Conservation (phyloP, 1,140 invertebrate genomes). For the Zaprionus ghesquierei region DNA sequence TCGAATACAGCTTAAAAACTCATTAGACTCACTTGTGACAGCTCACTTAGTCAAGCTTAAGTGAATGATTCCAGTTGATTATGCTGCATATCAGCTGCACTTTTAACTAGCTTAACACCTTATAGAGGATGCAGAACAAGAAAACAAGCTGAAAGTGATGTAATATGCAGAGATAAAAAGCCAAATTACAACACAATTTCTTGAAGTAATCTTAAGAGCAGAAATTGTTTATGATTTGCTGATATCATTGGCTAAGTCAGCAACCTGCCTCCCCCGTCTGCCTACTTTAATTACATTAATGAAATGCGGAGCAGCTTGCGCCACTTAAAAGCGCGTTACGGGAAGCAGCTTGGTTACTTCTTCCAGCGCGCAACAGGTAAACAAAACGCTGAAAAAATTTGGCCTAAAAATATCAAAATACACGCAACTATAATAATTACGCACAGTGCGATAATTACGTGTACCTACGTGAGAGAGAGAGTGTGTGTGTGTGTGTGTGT, state of each 20-base stretch:
- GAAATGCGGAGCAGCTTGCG: not conserved
- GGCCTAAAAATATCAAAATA: conserved; percentile 54
- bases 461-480: not conserved
- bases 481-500: not conserved
- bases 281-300: not conserved
- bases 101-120: conserved; percentile 2
- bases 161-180: not conserved
- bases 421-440: conserved; percentile 29
- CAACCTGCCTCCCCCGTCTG: not conserved
- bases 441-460: not conserved
- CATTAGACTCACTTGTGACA: not conserved
- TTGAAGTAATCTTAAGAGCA: not conserved
- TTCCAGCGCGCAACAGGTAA: conserved; percentile 67
- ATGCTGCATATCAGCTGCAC: not conserved
- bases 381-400: conserved; percentile 38
- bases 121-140: no score
- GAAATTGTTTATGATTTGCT: not conserved
- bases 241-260: not conserved
- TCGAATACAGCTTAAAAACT: not conserved
- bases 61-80: not conserved
- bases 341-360: conserved; percentile 18
- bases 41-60: not conserved
- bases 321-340: conserved; percentile 67
- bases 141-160: not conserved
- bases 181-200: not conserved